These are phyloP conservation scores for Campodea augens DNA, from an alignment of 1,140 invertebrate species.

Conservation along the genomic window DNA sequence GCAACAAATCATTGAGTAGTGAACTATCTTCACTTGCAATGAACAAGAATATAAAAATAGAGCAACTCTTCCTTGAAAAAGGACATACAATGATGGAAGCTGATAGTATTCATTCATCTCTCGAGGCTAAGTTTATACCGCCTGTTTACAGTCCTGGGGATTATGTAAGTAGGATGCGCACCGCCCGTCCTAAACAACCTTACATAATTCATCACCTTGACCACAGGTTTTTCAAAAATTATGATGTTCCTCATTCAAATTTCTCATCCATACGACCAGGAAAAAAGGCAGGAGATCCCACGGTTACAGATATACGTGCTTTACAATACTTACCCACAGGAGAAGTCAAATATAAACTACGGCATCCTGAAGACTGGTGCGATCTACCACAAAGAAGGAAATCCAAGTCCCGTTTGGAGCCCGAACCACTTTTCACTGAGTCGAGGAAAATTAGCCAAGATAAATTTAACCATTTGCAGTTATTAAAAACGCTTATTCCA, in stretches of 20 bases:
- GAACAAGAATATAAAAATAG: neutral
- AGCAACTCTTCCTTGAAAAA: slow-evolving; percentile 1
- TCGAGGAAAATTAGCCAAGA: neutral
- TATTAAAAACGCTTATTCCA: slow-evolving; percentile 4
- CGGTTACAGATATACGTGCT: neutral
- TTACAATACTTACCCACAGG: neutral
- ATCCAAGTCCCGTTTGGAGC: neutral
- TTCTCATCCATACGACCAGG: slow-evolving; percentile 1
- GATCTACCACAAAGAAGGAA: neutral
- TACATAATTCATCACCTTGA: neutral
- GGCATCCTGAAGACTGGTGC: neutral
- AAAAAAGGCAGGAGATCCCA: slow-evolving; percentile 1
- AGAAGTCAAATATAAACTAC: neutral
- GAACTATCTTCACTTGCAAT: neutral
- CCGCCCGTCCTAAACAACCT: neutral
- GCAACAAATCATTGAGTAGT: slow-evolving; percentile 1
- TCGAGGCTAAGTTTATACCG: neutral
- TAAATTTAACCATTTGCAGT: neutral
- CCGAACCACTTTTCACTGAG: neutral
- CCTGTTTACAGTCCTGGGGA: neutral
- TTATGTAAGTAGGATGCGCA: neutral
- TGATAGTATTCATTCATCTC: slow-evolving; percentile 2
- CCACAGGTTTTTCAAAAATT: slow-evolving; percentile 3
- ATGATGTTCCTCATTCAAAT: neutral
- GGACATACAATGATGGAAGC: slow-evolving; percentile 5